These are phyloP conservation scores for Microtus agrestis DNA, from an alignment of 2,797 vertebrate species.

Conservation along the genomic window DNA sequence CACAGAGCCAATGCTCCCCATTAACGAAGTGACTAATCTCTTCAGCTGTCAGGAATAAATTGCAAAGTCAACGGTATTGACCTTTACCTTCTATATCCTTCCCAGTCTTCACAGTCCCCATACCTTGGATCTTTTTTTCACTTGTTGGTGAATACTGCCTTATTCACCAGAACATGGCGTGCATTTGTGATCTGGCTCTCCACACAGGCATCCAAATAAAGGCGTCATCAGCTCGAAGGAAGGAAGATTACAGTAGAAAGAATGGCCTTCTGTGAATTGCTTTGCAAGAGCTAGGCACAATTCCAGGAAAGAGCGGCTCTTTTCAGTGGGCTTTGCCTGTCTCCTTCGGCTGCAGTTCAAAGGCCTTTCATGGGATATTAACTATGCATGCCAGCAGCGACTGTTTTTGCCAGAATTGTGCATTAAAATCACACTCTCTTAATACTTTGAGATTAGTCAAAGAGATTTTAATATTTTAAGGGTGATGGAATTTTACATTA, in stretches of 20 bases:
- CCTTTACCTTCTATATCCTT: constrained; percentile 48
- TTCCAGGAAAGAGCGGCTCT: constrained; percentile 71
- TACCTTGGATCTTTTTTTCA: constrained; percentile 71
- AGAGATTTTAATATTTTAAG: constrained; percentile 75
- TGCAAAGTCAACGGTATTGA: neutral
- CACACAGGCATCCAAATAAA: constrained; percentile 62
- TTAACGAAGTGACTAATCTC: constrained; percentile 33
- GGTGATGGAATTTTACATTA: constrained; percentile 72
- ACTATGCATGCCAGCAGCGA: constrained; percentile 46
- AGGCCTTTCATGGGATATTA: constrained; percentile 59
- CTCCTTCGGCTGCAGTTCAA: constrained; percentile 68
- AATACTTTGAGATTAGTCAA: constrained; percentile 75
- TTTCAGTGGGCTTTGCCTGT: constrained; percentile 53
- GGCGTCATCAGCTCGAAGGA: constrained; percentile 50
- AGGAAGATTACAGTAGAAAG: constrained; percentile 67
- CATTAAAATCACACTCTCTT: constrained; percentile 66
- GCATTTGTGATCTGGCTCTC: constrained; percentile 66
- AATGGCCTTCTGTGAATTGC: constrained; percentile 75
- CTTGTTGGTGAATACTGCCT: constrained; percentile 71
- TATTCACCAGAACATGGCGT: constrained; percentile 72
- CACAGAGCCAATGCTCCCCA: neutral
- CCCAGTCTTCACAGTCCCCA: constrained; percentile 46
- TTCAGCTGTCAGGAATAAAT: constrained; percentile 34
- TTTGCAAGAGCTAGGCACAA: constrained; percentile 52
- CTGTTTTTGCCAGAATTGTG: constrained; percentile 69